Evolutionary conservation across 2,888 invertebrate genomes (phyloP).

Genomic region (Argyra leucocephala): DNA sequence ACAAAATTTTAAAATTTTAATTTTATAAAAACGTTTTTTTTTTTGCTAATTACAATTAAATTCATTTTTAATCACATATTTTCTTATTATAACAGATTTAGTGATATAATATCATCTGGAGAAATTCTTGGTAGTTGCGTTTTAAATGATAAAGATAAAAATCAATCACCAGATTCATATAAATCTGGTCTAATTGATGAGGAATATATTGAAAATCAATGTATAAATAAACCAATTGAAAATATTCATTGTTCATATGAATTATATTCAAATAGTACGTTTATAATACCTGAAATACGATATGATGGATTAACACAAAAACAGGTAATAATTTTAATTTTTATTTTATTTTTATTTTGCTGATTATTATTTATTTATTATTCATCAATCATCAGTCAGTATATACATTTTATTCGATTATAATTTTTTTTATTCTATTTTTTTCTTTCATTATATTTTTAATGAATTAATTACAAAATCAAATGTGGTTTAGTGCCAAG

Average conservation of each 20-base stretch:
- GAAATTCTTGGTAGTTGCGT: conserved; percentile 53
- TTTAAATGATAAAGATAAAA: conserved; percentile 62
- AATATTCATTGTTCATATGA: conserved; percentile 64
- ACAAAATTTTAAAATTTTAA: too few species aligned
- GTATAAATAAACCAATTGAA: conserved; percentile 50
- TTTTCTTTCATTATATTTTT: too few species aligned
- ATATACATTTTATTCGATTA: conserved; percentile 2
- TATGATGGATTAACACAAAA: conserved; percentile 39
- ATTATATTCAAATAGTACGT: conserved; percentile 59
- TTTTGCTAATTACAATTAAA: too few species aligned
- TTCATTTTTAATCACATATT: too few species aligned
- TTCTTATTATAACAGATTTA: too few species aligned
- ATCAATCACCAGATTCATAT: conserved; percentile 67
- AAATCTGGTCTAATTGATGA: conserved; percentile 64
- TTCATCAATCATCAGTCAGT: conserved; percentile 1
- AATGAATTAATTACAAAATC: neutral
- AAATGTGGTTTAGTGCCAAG: conserved; percentile 46
- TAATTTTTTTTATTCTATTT: too few species aligned
- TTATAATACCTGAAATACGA: conserved; percentile 49
- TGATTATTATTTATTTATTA: conserved; percentile 24
- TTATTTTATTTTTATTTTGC: conserved; percentile 25
- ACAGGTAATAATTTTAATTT: conserved; percentile 32
- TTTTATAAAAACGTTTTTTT: too few species aligned
- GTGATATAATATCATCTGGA: conserved; percentile 20
- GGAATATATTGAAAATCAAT: conserved; percentile 77